Evolutionary conservation across 2,113 vertebrate genomes (phyloP).

Genomic region (Balaeniceps rex): DNA sequence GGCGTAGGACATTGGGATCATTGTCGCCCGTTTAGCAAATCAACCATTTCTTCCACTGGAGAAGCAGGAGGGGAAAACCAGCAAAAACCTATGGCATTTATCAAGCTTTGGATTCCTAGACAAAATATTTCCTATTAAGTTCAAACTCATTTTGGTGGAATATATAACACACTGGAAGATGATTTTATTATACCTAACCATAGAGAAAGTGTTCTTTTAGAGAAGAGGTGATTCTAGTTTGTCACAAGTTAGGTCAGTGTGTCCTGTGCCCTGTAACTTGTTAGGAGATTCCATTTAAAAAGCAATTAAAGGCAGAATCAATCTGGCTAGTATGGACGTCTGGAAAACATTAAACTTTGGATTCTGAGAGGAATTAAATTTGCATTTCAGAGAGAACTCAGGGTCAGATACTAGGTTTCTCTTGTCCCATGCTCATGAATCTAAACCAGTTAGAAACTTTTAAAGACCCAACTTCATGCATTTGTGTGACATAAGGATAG

Average conservation of each 20-base stretch:
- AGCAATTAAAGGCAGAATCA: background rate
- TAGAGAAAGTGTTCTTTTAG: background rate
- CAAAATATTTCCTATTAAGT: background rate
- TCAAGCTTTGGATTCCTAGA: background rate
- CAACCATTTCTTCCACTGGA: background rate
- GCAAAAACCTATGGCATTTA: background rate
- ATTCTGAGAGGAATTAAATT: background rate
- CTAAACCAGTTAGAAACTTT: background rate
- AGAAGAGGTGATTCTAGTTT: background rate
- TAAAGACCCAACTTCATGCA: rapidly evolving
- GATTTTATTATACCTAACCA: background rate
- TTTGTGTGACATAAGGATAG: background rate
- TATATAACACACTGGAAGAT: background rate
- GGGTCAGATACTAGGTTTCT: background rate
- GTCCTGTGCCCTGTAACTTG: background rate
- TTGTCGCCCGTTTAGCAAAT: background rate
- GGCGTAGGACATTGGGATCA: background rate
- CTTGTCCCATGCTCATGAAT: background rate
- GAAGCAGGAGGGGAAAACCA: background rate
- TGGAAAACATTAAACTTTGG: background rate
- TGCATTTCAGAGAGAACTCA: background rate
- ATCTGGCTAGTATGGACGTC: background rate
- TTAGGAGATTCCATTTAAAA: background rate
- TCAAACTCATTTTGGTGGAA: background rate
- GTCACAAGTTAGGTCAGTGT: background rate